Evolutionary conservation across 2,113 vertebrate genomes (phyloP).

Genomic region (Caloenas nicobarica): DNA sequence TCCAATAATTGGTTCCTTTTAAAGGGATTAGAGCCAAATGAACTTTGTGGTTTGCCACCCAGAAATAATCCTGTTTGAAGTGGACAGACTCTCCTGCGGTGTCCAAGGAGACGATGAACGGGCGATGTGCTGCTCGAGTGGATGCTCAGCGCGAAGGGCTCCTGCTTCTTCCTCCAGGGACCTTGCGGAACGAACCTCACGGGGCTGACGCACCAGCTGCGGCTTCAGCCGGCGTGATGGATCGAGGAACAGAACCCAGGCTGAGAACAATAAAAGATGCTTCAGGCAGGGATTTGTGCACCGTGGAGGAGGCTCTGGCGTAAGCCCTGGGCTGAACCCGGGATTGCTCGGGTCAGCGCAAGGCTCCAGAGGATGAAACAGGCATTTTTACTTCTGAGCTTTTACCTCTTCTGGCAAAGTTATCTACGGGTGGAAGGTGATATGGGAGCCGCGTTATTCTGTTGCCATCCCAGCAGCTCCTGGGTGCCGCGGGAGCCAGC

Average conservation of each 20-base stretch:
- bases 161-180: fast-evolving
- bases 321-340: fast-evolving
- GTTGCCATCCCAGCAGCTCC: neutral
- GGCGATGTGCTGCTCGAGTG: fast-evolving
- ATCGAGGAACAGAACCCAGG: neutral
- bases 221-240: neutral
- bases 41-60: constrained; percentile 68
- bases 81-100: constrained; percentile 30
- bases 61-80: constrained; percentile 69
- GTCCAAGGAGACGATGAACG: constrained; percentile 9
- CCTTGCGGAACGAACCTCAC: fast-evolving
- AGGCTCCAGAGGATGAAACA: neutral
- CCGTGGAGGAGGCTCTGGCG: neutral
- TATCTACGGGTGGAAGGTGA: too few species aligned
- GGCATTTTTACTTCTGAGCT: neutral
- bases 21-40: constrained; percentile 74
- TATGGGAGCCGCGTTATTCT: neutral
- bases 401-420: neutral
- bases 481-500: neutral
- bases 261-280: fast-evolving
- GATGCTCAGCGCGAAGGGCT: fast-evolving
- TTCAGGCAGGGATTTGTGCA: neutral
- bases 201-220: neutral
- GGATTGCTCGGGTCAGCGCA: neutral
- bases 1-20: constrained; percentile 71